A percentile compares a stretch with the other conserved stretches of the same genome.
Conservation (phyloP, 2,888 invertebrate genomes). For the Acronicta alni region DNA sequence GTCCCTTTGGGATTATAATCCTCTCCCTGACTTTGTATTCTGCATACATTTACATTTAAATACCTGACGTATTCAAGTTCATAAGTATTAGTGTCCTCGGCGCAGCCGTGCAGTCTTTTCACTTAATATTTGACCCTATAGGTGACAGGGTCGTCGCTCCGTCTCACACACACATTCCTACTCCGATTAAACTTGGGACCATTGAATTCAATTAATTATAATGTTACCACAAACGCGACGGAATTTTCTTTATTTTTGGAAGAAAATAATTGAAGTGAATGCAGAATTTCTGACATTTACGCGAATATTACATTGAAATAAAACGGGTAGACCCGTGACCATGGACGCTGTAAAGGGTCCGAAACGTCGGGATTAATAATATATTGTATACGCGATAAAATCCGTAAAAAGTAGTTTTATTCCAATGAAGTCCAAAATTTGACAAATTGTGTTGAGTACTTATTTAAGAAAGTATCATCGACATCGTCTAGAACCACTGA, state of each 20-base stretch:
- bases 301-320: no score
- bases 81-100: constrained; percentile 5
- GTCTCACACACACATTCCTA: constrained; percentile 6
- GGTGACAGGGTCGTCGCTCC: constrained; percentile 34
- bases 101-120: constrained; percentile 16
- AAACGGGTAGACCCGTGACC: no score
- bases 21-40: neutral
- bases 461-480: no score
- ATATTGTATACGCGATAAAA: no score
- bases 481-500: no score
- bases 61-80: constrained; percentile 2
- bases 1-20: neutral
- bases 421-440: no score
- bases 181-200: neutral
- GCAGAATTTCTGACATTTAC: no score
- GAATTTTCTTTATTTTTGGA: neutral
- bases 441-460: no score
- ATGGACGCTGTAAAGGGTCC: no score
- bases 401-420: no score
- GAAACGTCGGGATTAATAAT: no score
- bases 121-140: constrained; percentile 31
- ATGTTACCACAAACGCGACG: neutral
- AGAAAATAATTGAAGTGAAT: no score
- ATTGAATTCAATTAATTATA: constrained; percentile 8
- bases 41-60: constrained; percentile 3